These are phyloP conservation scores for Andrena trimmerana DNA, from an alignment of 2,888 invertebrate genomes.

Conservation along the genomic window DNA sequence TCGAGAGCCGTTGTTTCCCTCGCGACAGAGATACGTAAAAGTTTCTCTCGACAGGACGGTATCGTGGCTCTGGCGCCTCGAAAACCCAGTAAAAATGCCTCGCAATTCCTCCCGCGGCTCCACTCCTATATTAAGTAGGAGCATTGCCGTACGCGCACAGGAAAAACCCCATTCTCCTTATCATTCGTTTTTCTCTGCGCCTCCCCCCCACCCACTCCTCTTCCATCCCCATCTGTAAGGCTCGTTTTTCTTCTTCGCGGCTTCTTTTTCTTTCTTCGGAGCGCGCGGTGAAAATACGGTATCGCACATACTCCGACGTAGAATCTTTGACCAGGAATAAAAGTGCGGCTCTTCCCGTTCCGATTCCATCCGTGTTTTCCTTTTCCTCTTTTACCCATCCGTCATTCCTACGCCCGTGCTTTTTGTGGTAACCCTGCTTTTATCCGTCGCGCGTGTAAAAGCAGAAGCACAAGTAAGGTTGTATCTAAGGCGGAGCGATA, in stretches of 20 bases:
- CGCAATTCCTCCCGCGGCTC: slow-evolving; percentile 12
- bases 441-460: too few relatives aligned
- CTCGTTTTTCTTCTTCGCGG: slow-evolving; percentile 35
- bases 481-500: too few relatives aligned
- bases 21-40: neutral
- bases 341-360: slow-evolving; percentile 24
- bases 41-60: neutral
- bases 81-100: neutral
- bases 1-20: neutral
- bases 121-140: slow-evolving; percentile 42
- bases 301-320: neutral
- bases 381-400: slow-evolving; percentile 41
- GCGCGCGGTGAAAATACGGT: neutral
- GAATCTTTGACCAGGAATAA: neutral
- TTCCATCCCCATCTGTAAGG: neutral
- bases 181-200: slow-evolving; percentile 1
- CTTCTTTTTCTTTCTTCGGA: slow-evolving; percentile 35
- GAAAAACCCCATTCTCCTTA: slow-evolving; percentile 16
- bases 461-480: too few relatives aligned
- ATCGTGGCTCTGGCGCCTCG: neutral
- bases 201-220: slow-evolving; percentile 4
- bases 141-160: neutral
- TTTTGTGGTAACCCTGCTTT: neutral
- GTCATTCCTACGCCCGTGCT: slow-evolving; percentile 36
- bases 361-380: slow-evolving; percentile 3